Evolutionary conservation across 2,888 invertebrate species (phyloP).

Genomic region (Eudiplozoon nipponicum): DNA sequence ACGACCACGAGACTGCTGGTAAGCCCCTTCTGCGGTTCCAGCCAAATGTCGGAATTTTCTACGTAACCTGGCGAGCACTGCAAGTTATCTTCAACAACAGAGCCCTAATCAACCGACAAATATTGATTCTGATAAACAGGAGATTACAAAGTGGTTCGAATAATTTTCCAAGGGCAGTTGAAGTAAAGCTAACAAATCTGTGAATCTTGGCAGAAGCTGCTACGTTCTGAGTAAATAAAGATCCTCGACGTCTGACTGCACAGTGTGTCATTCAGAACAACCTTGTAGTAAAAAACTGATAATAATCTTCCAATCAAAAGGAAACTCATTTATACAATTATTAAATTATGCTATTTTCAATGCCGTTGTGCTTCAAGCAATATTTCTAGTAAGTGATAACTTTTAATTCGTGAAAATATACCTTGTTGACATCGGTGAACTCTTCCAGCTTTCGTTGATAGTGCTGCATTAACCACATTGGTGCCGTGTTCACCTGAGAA

Average conservation of each 20-base stretch:
- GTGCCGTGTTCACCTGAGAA: too few species aligned
- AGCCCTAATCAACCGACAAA: neutral
- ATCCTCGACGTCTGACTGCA: too few species aligned
- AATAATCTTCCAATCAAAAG: neutral
- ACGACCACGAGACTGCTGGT: too few species aligned
- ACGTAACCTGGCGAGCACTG: neutral
- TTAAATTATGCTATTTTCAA: too few species aligned
- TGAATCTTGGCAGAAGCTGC: neutral
- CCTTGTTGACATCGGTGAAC: slow-evolving; percentile 83
- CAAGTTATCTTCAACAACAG: neutral
- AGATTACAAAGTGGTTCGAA: neutral
- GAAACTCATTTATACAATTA: neutral
- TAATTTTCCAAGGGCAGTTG: neutral
- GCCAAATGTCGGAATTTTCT: too few species aligned
- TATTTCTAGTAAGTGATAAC: too few species aligned
- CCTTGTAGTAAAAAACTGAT: too few species aligned
- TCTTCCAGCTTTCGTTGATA: slow-evolving; percentile 40
- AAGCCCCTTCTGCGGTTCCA: too few species aligned
- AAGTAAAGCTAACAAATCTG: neutral
- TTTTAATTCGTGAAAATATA: too few species aligned
- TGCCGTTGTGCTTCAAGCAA: too few species aligned
- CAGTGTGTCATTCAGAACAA: too few species aligned
- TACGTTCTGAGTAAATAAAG: too few species aligned
- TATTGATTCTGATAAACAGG: neutral
- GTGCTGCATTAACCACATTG: slow-evolving; percentile 45